Conservation (phyloP, 2,113 vertebrate species). For the Albula glossodonta region DNA sequence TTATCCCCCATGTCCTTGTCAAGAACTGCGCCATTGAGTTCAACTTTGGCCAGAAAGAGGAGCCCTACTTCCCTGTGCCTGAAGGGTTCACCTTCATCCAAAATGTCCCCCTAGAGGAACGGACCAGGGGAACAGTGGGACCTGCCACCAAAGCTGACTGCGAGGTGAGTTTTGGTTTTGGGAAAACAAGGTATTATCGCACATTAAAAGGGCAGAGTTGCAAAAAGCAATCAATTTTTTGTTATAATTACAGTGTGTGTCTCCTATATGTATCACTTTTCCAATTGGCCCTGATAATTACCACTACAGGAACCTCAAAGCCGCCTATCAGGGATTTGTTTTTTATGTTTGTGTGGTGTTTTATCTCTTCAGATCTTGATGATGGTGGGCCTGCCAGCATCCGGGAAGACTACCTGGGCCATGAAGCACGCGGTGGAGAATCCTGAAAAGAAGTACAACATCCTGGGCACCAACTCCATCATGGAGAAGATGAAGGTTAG, state of each 20-base stretch:
- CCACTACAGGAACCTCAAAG: too few species aligned
- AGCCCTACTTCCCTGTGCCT: constrained; percentile 65
- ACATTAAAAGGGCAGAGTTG: too few species aligned
- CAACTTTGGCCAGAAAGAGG: constrained; percentile 77
- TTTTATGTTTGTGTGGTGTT: too few species aligned
- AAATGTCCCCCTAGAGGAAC: constrained; percentile 63
- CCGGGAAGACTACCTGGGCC: constrained; percentile 82
- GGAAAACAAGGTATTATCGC: neutral
- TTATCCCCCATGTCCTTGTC: constrained; percentile 79
- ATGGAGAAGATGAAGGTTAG: constrained; percentile 84
- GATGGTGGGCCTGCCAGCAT: constrained; percentile 81
- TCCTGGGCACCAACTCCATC: constrained; percentile 82
- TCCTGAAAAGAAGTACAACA: constrained; percentile 79
- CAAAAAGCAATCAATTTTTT: too few species aligned
- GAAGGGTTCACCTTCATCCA: constrained; percentile 78
- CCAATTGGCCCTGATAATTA: too few species aligned
- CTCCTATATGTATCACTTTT: too few species aligned
- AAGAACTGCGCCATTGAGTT: constrained; percentile 83
- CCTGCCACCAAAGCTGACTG: constrained; percentile 79
- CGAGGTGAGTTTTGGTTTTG: constrained; percentile 65
- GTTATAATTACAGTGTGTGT: too few species aligned
- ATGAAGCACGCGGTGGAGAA: constrained; percentile 72
- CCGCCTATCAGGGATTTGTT: too few species aligned
- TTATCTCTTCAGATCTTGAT: constrained; percentile 71
- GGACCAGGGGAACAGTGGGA: constrained; percentile 68